Evolutionary conservation across 2,888 invertebrate genomes (phyloP).

Genomic region (Amphimallon solstitiale): DNA sequence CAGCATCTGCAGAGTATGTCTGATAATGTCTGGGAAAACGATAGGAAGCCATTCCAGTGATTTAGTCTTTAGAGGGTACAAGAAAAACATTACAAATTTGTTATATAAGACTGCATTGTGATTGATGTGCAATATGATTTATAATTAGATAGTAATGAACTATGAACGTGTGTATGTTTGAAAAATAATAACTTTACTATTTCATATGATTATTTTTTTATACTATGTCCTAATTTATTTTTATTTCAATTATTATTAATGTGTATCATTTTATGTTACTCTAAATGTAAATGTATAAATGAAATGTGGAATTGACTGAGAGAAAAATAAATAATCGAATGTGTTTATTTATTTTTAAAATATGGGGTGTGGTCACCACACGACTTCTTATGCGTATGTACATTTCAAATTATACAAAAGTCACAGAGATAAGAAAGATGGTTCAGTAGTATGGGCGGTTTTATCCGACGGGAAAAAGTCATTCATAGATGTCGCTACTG

Average conservation of each 20-base stretch:
- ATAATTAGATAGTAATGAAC: not conserved
- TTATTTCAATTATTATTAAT: slow-evolving; percentile 7
- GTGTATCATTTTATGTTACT: not conserved
- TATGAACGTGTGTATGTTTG: not conserved
- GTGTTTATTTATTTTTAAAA: too few relatives aligned
- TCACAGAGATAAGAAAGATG: too few relatives aligned
- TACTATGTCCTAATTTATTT: slow-evolving; percentile 20
- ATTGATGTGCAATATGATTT: slow-evolving; percentile 35
- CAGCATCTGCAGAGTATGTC: slow-evolving; percentile 71
- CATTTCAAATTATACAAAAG: too few relatives aligned
- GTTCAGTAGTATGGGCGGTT: too few relatives aligned
- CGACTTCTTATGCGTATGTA: too few relatives aligned
- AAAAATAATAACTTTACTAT: not conserved
- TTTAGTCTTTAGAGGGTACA: slow-evolving; percentile 37
- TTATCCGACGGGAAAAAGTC: too few relatives aligned
- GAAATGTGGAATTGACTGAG: too few relatives aligned
- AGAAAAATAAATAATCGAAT: too few relatives aligned
- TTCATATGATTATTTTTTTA: not conserved
- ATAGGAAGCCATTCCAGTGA: slow-evolving; percentile 75
- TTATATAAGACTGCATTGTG: slow-evolving; percentile 34
- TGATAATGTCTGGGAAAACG: slow-evolving; percentile 77
- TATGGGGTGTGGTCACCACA: too few relatives aligned
- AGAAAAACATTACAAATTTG: not conserved
- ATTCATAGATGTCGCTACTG: too few relatives aligned
- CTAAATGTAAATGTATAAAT: not conserved